These are phyloP conservation scores for Chiloscyllium punctatum DNA, from an alignment of 2,797 vertebrate genomes.

Conservation along the genomic window DNA sequence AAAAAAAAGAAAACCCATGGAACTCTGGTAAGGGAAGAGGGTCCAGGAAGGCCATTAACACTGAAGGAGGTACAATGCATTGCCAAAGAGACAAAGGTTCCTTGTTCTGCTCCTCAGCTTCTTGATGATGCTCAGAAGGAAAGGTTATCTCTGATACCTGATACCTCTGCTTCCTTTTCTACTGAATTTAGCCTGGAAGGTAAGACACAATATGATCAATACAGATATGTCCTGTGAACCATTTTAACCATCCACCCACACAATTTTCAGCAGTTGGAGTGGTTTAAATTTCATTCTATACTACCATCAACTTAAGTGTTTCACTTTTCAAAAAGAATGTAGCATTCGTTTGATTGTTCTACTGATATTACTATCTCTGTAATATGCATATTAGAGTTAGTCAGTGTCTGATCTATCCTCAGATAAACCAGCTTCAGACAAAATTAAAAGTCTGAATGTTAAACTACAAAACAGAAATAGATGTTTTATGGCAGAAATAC, in stretches of 20 bases:
- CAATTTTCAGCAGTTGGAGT: not conserved
- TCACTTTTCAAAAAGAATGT: not conserved
- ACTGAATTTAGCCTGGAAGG: not conserved
- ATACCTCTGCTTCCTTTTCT: not conserved
- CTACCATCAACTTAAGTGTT: not conserved
- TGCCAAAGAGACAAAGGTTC: not conserved
- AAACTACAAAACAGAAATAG: not conserved
- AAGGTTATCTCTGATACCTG: not conserved
- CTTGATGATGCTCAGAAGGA: not conserved
- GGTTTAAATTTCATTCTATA: not conserved
- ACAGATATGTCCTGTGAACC: not conserved
- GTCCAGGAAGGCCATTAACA: not conserved
- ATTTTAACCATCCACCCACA: not conserved
- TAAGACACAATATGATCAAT: not conserved
- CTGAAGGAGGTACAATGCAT: not conserved
- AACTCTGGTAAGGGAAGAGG: not conserved
- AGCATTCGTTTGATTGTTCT: not conserved
- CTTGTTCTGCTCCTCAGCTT: not conserved
- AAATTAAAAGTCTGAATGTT: not conserved
- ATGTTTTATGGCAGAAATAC: not conserved
- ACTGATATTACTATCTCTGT: not conserved
- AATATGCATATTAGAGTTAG: not conserved
- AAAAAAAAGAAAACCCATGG: not conserved
- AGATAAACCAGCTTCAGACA: not conserved
- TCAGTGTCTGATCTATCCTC: not conserved